Conservation (phyloP, 2,113 vertebrate genomes). For the Scomber scombrus region DNA sequence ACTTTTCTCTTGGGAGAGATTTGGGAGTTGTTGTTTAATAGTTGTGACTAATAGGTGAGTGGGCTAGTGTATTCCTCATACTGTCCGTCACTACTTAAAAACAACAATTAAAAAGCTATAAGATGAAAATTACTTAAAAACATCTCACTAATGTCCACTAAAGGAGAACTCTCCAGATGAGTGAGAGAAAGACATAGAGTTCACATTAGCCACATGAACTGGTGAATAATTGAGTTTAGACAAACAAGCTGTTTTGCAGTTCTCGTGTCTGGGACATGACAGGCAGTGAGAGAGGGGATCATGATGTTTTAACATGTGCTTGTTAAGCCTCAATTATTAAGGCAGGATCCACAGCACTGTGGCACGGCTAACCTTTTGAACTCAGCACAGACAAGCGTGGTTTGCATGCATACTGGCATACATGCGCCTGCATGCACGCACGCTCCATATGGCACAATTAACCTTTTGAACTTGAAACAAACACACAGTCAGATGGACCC, state of each 20-base stretch:
- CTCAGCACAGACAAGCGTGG: slow-evolving; percentile 47
- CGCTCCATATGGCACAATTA: slow-evolving; percentile 71
- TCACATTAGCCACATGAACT: slow-evolving; percentile 24
- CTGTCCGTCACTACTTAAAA: neutral
- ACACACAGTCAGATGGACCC: slow-evolving; percentile 46
- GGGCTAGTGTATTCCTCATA: slow-evolving; percentile 39
- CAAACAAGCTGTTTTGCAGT: slow-evolving; percentile 56
- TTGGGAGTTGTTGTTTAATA: slow-evolving; percentile 2
- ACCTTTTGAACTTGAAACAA: slow-evolving; percentile 73
- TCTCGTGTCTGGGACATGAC: slow-evolving; percentile 52
- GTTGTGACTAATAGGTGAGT: slow-evolving; percentile 54
- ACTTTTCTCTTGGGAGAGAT: neutral
- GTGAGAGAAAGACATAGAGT: neutral
- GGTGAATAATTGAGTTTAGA: slow-evolving; percentile 64
- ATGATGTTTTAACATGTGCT: slow-evolving; percentile 72
- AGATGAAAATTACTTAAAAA: neutral
- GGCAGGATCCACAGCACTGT: slow-evolving; percentile 57
- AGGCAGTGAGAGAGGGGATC: slow-evolving; percentile 41
- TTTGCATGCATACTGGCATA: slow-evolving; percentile 60
- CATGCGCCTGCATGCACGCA: slow-evolving; percentile 56
- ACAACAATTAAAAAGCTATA: neutral
- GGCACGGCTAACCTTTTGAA: slow-evolving; percentile 74
- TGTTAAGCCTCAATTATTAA: slow-evolving; percentile 78
- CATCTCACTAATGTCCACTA: neutral
- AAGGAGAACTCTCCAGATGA: neutral